A percentile compares a stretch with the other conserved stretches of the same genome.
phyloP scores from a whole-genome alignment of 2,888 invertebrate species.

The Poecilobothrus nobilitatus region DNA sequence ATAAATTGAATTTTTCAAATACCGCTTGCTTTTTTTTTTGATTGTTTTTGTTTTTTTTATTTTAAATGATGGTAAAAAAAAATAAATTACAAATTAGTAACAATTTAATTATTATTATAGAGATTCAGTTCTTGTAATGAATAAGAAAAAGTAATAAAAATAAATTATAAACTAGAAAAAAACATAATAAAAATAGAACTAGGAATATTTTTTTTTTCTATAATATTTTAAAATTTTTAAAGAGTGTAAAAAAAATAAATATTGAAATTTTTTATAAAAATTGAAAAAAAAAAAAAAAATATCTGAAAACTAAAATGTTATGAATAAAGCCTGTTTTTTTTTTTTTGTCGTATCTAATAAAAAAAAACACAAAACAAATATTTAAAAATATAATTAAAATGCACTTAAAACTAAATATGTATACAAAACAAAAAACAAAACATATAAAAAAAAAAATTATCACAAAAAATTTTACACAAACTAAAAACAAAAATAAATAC shows the following conservation, averaged over 20 bases:
- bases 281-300: too few species aligned
- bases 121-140: too few species aligned
- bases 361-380: constrained; percentile 17
- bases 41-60: constrained; percentile 13
- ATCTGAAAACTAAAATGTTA: too few species aligned
- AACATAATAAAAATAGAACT: neutral
- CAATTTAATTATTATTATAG: constrained; percentile 40
- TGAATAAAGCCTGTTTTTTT: constrained; percentile 11
- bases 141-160: too few species aligned
- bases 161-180: neutral
- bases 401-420: constrained; percentile 12
- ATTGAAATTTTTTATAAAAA: too few species aligned
- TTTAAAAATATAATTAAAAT: constrained; percentile 21
- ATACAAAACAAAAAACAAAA: constrained; percentile 26
- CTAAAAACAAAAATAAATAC: constrained; percentile 21
- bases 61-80: constrained; percentile 25
- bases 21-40: constrained; percentile 70
- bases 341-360: constrained; percentile 18
- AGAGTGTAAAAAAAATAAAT: too few species aligned
- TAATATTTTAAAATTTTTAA: too few species aligned
- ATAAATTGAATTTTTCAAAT: constrained; percentile 86
- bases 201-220: neutral
- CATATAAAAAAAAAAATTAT: constrained; percentile 26
- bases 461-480: constrained; percentile 20
- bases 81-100: constrained; percentile 34